phyloP scores from a whole-genome alignment of 2,797 vertebrate species.

The Spondyliosoma cantharus region DNA sequence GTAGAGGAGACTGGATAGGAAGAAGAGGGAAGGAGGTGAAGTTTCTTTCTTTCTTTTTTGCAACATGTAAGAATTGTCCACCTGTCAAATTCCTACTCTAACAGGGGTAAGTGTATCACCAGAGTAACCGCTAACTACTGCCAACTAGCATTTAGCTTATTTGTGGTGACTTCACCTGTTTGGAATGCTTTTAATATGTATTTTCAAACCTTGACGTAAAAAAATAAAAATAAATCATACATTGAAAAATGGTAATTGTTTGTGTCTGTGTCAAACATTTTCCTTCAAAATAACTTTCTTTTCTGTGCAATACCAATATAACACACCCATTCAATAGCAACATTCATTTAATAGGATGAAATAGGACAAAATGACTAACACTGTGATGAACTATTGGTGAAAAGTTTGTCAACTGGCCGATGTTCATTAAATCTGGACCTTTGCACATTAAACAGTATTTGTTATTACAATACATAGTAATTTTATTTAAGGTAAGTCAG shows the following conservation, averaged over 20 bases:
- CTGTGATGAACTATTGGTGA: slow-evolving; percentile 60
- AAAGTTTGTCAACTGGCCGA: slow-evolving; percentile 67
- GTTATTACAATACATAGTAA: slow-evolving; percentile 85
- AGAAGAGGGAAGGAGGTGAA: no score
- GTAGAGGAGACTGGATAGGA: no score
- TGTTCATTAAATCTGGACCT: slow-evolving; percentile 83
- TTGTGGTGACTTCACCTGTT: no score
- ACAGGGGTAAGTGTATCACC: no score
- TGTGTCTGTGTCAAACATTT: slow-evolving; percentile 66
- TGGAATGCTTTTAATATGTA: slow-evolving; percentile 65
- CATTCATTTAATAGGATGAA: slow-evolving; percentile 67
- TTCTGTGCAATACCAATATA: slow-evolving; percentile 80
- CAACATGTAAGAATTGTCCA: no score
- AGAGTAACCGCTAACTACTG: no score
- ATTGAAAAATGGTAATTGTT: slow-evolving; percentile 50
- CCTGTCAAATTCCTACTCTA: no score
- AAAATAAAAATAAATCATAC: slow-evolving; percentile 32
- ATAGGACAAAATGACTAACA: slow-evolving; percentile 63
- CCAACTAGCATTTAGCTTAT: no score
- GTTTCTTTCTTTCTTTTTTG: no score
- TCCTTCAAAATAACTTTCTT: slow-evolving; percentile 70
- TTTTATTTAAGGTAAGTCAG: slow-evolving; percentile 82
- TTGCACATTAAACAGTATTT: slow-evolving; percentile 85
- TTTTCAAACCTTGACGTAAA: slow-evolving; percentile 72
- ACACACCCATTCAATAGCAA: slow-evolving; percentile 74